Base-by-base conservation (phyloP, 2,113 vertebrate species). In the Arizona elegans region DNA sequence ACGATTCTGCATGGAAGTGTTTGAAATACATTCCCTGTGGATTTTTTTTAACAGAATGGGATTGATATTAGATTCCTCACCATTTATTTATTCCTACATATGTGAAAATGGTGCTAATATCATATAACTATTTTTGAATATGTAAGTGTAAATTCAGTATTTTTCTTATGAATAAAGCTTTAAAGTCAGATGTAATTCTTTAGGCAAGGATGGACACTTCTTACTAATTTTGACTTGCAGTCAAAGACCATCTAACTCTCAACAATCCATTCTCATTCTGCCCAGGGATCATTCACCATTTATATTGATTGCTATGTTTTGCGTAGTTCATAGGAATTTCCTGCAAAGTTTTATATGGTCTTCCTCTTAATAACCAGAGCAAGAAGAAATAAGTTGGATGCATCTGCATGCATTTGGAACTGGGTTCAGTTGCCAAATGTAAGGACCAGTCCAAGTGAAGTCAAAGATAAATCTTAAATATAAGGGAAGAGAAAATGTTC, bases 1-100 rank as follows among this genome's bases (percentile, higher is more conserved):
- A 91, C 90, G 93, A 92, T 92, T 94, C 85, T 88, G 70, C 90
- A 92, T 91, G 92, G 94, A 96, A 96, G 93, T 70, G 62, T 96
- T 97, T 97, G 95, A 97, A 92, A 96, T 96, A 95, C 58, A 92
- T 94, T 95, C 93, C 92, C 89, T 47, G 3, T 90, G 95, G 91
- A 86, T 6, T 21, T 85, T 53, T 88, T 88, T 88, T 87, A 87
- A 88, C 90, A 94, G 56, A 94, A 58, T 89, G 92, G 96, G 96
- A 96, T 53, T 96, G 92, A 96, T 96, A 95, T 90, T 94, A 91
- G 94, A 94, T 96, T 96, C 90, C 95, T 93, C 87, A 17, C 89
- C 0, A 43, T 96, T 95, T 95, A 95, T 95, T 96, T 96, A 94
- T 94, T 50, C 89, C 93, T 88, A 47, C 95, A 55, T 92, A 88